Evolutionary conservation across 2,113 vertebrate species (phyloP).

Genomic region (Neolamprologus devosi): DNA sequence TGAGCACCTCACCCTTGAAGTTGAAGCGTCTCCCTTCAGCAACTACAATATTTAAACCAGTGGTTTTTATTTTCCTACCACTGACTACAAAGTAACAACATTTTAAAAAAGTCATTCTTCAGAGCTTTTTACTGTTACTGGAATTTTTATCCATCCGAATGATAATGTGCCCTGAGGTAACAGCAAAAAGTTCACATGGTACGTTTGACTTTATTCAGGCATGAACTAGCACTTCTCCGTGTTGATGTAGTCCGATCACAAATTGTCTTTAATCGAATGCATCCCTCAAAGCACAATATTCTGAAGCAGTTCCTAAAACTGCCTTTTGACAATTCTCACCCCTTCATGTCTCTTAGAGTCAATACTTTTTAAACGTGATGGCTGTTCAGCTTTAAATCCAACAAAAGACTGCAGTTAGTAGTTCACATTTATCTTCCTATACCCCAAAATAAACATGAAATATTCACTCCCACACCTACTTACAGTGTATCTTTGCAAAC

Average conservation of each 20-base stretch:
- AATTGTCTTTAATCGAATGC: background rate
- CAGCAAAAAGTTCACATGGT: background rate
- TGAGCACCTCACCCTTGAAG: background rate
- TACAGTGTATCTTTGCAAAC: background rate
- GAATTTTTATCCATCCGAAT: background rate
- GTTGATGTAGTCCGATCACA: background rate
- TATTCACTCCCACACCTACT: background rate
- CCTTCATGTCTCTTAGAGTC: background rate
- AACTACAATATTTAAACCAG: background rate
- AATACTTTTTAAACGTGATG: background rate
- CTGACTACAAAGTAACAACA: background rate
- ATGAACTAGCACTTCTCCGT: background rate
- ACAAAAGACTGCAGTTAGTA: background rate
- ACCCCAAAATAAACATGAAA: background rate
- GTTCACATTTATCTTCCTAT: background rate
- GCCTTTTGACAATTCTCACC: background rate
- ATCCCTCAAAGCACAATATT: background rate
- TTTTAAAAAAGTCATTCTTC: background rate
- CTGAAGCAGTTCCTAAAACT: background rate
- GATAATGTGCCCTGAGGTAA: background rate
- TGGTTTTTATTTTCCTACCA: background rate
- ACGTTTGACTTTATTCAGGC: background rate
- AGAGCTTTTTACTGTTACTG: background rate
- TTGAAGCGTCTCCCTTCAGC: background rate
- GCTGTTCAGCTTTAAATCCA: background rate